These are phyloP conservation scores for Gymnothorax reevesii DNA, from an alignment of 2,797 vertebrate species.

Conservation along the genomic window DNA sequence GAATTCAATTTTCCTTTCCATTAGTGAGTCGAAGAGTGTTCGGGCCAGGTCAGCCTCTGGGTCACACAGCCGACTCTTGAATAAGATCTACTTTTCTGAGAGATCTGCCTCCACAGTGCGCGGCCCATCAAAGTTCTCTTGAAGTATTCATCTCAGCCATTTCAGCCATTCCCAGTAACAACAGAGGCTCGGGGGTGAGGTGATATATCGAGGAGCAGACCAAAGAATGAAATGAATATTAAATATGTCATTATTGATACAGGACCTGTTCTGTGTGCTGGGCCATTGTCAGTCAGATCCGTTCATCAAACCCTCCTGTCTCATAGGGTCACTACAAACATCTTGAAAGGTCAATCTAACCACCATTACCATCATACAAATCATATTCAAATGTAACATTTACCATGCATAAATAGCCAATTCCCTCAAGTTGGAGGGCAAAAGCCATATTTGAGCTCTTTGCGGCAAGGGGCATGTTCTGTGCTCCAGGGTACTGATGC, in stretches of 20 bases:
- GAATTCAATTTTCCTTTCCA: too few relatives aligned
- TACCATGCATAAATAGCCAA: slow-evolving; percentile 34
- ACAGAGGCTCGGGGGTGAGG: background rate
- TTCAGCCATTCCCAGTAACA: background rate
- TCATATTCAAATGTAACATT: slow-evolving; percentile 41
- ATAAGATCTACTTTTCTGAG: background rate
- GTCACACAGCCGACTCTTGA: background rate
- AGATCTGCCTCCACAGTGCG: background rate
- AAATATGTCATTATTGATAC: background rate
- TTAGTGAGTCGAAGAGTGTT: background rate
- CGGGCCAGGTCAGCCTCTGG: background rate
- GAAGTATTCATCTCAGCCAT: background rate
- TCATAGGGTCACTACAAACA: slow-evolving; percentile 8
- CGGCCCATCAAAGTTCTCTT: background rate
- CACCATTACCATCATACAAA: slow-evolving; percentile 33
- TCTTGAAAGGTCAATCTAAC: slow-evolving; percentile 32
- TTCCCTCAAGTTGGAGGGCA: slow-evolving; percentile 25
- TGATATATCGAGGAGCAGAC: background rate
- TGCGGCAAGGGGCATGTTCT: background rate
- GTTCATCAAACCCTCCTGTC: background rate
- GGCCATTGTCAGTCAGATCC: slow-evolving; percentile 8
- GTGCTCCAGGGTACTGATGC: background rate
- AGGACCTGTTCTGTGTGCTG: background rate
- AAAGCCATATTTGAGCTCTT: slow-evolving; percentile 38
- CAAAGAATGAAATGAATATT: background rate